Conservation (phyloP, 2,113 vertebrate genomes). For the Odobenus rosmarus region DNA sequence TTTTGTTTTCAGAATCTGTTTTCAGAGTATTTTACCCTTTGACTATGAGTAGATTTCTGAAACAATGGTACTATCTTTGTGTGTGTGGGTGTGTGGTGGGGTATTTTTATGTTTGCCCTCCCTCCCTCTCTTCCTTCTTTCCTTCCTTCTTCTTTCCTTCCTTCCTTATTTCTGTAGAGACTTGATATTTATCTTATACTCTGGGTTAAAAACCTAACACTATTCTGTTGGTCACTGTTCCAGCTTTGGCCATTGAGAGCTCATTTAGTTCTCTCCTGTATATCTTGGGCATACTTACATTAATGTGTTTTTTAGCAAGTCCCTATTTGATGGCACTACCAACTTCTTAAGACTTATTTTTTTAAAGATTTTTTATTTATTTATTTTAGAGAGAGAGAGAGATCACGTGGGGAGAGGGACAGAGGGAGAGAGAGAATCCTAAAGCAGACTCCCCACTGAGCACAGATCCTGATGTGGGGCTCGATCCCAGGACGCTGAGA, state of each 20-base stretch:
- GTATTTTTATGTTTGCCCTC: neutral
- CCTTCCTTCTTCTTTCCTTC: no score
- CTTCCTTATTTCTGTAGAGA: neutral
- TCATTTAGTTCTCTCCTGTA: neutral
- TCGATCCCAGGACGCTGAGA: neutral
- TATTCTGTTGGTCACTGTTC: neutral
- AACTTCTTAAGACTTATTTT: neutral
- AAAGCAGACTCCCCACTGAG: neutral
- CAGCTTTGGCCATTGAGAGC: neutral
- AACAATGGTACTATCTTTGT: neutral
- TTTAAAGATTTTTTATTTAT: neutral
- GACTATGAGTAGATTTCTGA: neutral
- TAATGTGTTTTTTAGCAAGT: neutral
- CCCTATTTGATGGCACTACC: neutral
- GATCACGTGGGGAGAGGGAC: no score
- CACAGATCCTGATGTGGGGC: neutral
- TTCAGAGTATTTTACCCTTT: neutral
- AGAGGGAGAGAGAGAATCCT: neutral
- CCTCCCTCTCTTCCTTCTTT: rapidly evolving
- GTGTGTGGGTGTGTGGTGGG: rapidly evolving
- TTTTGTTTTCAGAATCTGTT: neutral
- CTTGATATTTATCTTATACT: neutral
- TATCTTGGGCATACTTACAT: neutral
- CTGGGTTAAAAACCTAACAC: neutral
- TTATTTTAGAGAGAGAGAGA: neutral